These are phyloP conservation scores for Eunapius fragilis DNA, from an alignment of 37 sponge, comb jelly and placozoan species.

Conservation along the genomic window DNA sequence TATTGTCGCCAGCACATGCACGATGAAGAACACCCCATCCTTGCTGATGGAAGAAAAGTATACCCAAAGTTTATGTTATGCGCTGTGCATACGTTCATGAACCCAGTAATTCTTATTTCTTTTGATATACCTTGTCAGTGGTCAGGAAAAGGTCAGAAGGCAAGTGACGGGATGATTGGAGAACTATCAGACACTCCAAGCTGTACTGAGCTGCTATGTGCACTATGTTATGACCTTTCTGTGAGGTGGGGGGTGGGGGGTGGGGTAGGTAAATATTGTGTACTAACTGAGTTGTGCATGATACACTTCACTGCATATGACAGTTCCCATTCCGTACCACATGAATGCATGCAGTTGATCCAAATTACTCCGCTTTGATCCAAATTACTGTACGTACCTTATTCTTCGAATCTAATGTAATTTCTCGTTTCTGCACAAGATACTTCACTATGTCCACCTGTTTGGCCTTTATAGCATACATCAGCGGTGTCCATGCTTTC, in stretches of 20 bases:
- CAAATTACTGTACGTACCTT: neutral
- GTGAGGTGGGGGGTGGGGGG: too few species aligned
- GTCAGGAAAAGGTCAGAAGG: neutral
- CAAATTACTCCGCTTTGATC: too few species aligned
- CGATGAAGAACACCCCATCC: slow-evolving; percentile 1
- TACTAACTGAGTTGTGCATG: too few species aligned
- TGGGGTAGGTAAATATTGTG: too few species aligned
- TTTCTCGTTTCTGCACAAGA: neutral
- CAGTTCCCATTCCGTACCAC: too few species aligned
- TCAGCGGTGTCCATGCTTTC: neutral
- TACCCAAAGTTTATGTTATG: too few species aligned
- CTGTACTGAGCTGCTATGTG: slow-evolving; percentile 8
- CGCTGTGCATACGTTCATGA: too few species aligned
- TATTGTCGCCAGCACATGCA: slow-evolving; percentile 7
- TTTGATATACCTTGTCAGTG: slow-evolving; percentile 14
- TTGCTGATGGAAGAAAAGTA: neutral
- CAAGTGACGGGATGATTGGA: neutral
- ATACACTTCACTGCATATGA: too few species aligned
- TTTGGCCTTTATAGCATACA: neutral
- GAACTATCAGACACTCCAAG: slow-evolving; percentile 30
- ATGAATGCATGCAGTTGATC: too few species aligned
- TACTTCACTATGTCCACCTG: neutral
- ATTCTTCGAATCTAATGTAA: neutral
- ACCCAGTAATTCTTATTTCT: neutral
- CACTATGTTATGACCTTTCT: slow-evolving; percentile 22